Percentiles rank a stretch among this genome's conserved stretches.
These are phyloP conservation scores for Montipora foliosa DNA, from an alignment of 64 coral and sea anemone genomes.

Conservation along the genomic window DNA sequence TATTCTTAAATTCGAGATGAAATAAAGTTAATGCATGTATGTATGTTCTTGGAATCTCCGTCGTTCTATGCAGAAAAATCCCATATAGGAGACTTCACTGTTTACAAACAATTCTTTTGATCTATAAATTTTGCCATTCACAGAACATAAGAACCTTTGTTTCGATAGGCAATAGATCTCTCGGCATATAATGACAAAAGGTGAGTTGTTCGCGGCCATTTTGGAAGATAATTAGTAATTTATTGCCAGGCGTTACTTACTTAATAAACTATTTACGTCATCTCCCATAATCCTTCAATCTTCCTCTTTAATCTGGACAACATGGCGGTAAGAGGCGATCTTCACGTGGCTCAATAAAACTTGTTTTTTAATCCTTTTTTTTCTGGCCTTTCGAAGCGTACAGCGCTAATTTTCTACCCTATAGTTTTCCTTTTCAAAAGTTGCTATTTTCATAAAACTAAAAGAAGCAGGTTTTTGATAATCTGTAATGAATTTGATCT, in stretches of 20 bases:
- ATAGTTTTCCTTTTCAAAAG: background rate
- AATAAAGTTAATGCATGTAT: no score
- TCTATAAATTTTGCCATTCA: no score
- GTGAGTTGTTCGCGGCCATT: background rate
- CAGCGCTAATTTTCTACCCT: background rate
- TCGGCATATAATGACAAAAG: background rate
- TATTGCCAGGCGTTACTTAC: conserved; percentile 28
- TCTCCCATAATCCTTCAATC: conserved; percentile 3
- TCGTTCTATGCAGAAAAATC: no score
- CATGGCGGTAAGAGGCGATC: background rate
- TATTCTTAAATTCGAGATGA: no score
- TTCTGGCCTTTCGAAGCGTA: background rate
- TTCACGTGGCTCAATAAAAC: conserved; percentile 51
- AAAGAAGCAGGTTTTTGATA: background rate
- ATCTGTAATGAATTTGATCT: background rate
- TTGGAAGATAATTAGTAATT: background rate
- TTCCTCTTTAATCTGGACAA: conserved; percentile 22
- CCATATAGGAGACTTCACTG: no score
- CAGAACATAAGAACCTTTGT: no score
- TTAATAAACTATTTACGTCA: background rate
- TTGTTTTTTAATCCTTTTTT: background rate
- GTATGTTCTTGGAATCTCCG: no score
- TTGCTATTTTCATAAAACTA: background rate
- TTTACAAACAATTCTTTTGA: no score
- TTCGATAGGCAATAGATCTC: no score